phyloP scores from a whole-genome alignment of 2,113 vertebrate genomes.

The Passer montanus region DNA sequence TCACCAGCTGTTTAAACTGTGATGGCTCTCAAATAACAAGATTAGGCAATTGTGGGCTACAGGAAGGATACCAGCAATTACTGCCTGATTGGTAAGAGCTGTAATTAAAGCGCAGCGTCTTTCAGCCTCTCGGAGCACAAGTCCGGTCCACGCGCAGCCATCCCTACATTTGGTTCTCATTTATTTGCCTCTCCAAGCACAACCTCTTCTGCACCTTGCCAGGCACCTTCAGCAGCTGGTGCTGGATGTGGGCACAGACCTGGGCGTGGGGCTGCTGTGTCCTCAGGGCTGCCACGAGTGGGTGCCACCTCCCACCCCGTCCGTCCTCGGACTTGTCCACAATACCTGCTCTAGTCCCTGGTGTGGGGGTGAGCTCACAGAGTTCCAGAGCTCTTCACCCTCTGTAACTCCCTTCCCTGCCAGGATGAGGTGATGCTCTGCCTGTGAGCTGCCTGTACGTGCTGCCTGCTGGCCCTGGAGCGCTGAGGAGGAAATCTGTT shows the following conservation, averaged over 20 bases:
- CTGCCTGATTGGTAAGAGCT: conserved; percentile 82
- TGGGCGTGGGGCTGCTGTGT: not conserved
- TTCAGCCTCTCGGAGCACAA: not conserved
- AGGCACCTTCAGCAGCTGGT: not conserved
- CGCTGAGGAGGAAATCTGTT: not conserved
- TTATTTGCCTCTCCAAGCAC: not conserved
- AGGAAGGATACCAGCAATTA: conserved; percentile 87
- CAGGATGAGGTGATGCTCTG: not conserved
- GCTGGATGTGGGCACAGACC: not conserved
- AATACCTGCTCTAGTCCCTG: fast-evolving
- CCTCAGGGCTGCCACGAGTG: fast-evolving
- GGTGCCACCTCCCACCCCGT: not conserved
- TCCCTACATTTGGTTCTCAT: conserved; percentile 69
- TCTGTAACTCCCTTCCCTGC: not conserved
- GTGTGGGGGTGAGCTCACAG: not conserved
- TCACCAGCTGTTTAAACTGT: conserved; percentile 81
- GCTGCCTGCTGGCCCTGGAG: not conserved
- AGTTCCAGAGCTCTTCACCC: not conserved
- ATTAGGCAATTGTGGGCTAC: conserved; percentile 81
- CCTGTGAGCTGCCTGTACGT: not conserved
- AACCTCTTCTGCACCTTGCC: not conserved
- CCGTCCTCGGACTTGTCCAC: fast-evolving
- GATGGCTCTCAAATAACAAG: conserved; percentile 80
- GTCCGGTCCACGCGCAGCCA: not conserved
- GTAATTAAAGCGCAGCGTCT: conserved; percentile 78